Conservation (phyloP, 2,113 vertebrate genomes). For the Zosterops borbonicus region DNA sequence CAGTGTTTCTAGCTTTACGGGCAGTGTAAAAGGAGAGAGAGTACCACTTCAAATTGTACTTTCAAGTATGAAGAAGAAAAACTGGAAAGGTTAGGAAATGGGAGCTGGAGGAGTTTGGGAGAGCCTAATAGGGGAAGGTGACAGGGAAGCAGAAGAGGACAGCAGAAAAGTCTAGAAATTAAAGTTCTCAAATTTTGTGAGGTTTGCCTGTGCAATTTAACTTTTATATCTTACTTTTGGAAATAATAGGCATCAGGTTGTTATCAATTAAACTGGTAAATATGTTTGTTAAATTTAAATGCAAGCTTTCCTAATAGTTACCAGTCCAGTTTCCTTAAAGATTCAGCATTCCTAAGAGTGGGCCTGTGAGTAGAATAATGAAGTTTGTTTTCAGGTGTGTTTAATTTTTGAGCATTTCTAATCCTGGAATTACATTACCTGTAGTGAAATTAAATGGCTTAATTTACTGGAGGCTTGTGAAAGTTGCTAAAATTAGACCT, state of each 20-base stretch:
- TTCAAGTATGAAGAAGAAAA: background rate
- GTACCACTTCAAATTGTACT: background rate
- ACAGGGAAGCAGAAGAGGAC: background rate
- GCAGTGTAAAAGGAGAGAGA: background rate
- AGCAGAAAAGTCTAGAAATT: background rate
- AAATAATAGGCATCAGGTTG: background rate
- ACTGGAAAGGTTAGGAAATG: background rate
- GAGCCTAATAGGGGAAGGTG: background rate
- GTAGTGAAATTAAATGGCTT: background rate
- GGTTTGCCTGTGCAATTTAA: background rate
- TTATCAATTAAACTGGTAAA: background rate
- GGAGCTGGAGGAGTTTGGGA: background rate
- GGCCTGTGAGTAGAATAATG: background rate
- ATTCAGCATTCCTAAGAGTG: background rate
- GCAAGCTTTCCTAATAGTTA: background rate
- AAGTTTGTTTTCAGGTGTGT: background rate
- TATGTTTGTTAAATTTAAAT: background rate
- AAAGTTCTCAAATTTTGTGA: background rate
- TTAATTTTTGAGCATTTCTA: background rate
- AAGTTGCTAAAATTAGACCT: background rate
- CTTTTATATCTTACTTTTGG: background rate
- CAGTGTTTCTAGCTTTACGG: background rate
- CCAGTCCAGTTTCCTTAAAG: background rate
- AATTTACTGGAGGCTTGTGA: background rate
- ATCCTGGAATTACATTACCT: background rate